A percentile compares a stretch with the other conserved stretches of the same genome.
These are phyloP conservation scores for Gambusia yucatana DNA, from an alignment of 2,797 vertebrate genomes.

Conservation along the genomic window DNA sequence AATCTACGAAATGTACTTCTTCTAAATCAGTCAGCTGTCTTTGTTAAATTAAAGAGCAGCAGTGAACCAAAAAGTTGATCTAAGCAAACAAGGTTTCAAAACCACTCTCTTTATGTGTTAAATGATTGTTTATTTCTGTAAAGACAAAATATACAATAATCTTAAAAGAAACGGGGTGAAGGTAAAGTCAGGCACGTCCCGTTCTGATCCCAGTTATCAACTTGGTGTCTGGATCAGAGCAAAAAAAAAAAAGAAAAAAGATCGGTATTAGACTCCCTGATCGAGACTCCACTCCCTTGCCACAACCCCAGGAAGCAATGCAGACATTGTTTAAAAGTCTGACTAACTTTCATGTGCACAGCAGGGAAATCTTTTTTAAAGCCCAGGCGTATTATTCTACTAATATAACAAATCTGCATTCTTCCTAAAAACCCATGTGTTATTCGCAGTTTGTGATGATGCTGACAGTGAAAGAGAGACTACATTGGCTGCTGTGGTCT, in stretches of 20 bases:
- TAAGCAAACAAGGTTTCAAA: background rate
- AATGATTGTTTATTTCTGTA: background rate
- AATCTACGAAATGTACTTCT: conserved; percentile 9
- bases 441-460: background rate
- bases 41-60: background rate
- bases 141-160: conserved; percentile 17
- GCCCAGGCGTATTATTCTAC: background rate
- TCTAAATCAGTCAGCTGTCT: conserved; percentile 10
- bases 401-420: background rate
- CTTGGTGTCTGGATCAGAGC: background rate
- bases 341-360: background rate
- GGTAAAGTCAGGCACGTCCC: background rate
- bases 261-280: background rate
- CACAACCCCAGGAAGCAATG: background rate
- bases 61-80: background rate
- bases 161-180: background rate
- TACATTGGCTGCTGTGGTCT: background rate
- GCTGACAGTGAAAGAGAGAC: background rate
- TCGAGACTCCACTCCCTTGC: background rate
- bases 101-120: background rate
- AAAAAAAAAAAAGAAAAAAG: too few relatives aligned
- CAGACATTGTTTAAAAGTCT: background rate
- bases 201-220: background rate
- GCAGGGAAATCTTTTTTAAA: background rate
- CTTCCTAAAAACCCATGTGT: background rate